A percentile compares a stretch with the other conserved stretches of the same genome.
phyloP scores from a whole-genome alignment of 2,888 invertebrate genomes.

The Apotomis capreana region DNA sequence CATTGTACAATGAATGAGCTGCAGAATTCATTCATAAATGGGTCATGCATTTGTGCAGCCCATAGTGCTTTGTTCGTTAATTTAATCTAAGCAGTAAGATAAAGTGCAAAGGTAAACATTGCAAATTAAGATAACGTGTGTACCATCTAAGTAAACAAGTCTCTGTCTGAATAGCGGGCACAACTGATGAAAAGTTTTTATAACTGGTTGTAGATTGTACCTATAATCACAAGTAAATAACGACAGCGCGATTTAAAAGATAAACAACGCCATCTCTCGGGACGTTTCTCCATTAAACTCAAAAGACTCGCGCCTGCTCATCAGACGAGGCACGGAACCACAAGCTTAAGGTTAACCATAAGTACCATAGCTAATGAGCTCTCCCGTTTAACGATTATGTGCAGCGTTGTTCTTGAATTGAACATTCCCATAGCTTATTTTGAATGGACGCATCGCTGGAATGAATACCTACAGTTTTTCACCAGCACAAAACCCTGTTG shows the following conservation, averaged over 20 bases:
- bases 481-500: too few species aligned
- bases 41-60: too few species aligned
- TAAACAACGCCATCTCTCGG: constrained; percentile 3
- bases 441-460: too few species aligned
- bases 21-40: too few species aligned
- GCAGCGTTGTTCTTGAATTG: constrained; percentile 4
- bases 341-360: constrained; percentile 30
- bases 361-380: constrained; percentile 24
- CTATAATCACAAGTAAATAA: neutral
- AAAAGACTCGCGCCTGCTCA: constrained; percentile 1
- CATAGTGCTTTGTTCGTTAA: constrained; percentile 1
- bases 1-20: too few species aligned
- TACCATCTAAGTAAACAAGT: too few species aligned
- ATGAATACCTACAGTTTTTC: too few species aligned
- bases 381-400: constrained; percentile 11
- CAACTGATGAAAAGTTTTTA: too few species aligned
- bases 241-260: neutral
- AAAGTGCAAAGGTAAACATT: neutral
- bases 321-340: constrained; percentile 7
- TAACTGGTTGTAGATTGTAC: too few species aligned
- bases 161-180: too few species aligned
- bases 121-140: neutral
- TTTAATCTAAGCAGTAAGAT: too few species aligned
- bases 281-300: constrained; percentile 1
- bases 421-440: neutral